Evolutionary conservation across 1,140 invertebrate genomes (phyloP), one percentile per base, ranked within the genome.

Genomic region (Drosophila guanche): DNA sequence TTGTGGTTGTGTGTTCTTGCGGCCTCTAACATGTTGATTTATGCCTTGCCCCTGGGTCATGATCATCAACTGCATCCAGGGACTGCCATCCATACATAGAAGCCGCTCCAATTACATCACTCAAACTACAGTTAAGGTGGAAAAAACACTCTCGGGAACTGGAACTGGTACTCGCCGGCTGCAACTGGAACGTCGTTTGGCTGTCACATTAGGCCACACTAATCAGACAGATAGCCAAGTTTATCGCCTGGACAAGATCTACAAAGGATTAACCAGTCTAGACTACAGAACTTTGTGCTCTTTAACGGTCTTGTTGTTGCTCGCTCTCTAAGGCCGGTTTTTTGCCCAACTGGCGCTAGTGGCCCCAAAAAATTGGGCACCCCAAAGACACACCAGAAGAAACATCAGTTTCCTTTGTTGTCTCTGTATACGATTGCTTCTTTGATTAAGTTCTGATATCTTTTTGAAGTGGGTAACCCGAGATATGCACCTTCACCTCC

Each of bases 21-120:
- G 68, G 29, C 57, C 61, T 76, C 81, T 77, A 85, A 86, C 72
- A 62, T 59, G 62, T 67, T 80, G 81, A 84, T 84, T 84, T 84
- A 84, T 84, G 80, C 66, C 47, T 58, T 52, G 43, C 43, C 54
- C 46, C 33, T 43, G 52, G 69, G 46, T 23, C 41, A 41, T 46
- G 55, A 76, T 47, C 60, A 56, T 55, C 29, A 33, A 10, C 16
- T 51, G 69, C 25, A 57, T 40, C 58, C 58, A 66, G 70, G 61
- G 7, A 33, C 51, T 37, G 16, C 27, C 29, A 33, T 16, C 29
- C 61, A 55, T 51, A 33, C 56, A 67, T 70, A 68, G 67, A 71
- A 72, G 67, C 65, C 73, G 80, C 83, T 85, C 81, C 81, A 85
- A 88, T 88, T 85, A 88, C 83, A 85, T 85, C 81, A 85, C 68